Conservation (phyloP, 2,888 invertebrate species). For the Andrena bucephala region DNA sequence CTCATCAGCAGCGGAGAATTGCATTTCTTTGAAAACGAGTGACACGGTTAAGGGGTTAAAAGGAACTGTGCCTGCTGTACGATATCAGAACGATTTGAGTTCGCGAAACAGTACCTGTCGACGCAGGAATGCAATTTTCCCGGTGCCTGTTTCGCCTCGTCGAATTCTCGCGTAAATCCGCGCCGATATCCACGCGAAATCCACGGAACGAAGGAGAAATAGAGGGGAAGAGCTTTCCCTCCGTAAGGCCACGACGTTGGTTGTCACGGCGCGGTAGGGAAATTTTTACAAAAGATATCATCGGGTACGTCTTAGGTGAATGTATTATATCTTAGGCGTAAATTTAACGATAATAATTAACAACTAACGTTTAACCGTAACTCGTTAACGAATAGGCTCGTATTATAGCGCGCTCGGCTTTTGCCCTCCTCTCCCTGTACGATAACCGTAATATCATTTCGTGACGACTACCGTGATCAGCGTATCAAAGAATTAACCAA, state of each 20-base stretch:
- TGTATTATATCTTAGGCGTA: slow-evolving; percentile 81
- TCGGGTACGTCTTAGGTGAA: slow-evolving; percentile 81
- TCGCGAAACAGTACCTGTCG: slow-evolving; percentile 6
- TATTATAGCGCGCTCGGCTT: slow-evolving; percentile 63
- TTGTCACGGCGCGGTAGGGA: slow-evolving; percentile 61
- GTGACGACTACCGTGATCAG: too few relatives aligned
- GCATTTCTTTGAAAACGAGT: background rate
- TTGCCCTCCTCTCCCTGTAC: slow-evolving; percentile 32
- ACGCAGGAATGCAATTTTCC: slow-evolving; percentile 3
- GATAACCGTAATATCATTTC: background rate
- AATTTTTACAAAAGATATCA: slow-evolving; percentile 80
- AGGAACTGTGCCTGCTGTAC: background rate
- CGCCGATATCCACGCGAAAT: background rate
- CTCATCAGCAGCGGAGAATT: background rate
- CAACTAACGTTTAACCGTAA: slow-evolving; percentile 79
- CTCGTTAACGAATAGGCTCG: slow-evolving; percentile 72
- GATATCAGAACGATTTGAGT: background rate
- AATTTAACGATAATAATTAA: slow-evolving; percentile 81
- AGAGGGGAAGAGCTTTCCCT: slow-evolving; percentile 28
- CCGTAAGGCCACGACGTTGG: slow-evolving; percentile 33
- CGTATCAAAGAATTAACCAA: too few relatives aligned
- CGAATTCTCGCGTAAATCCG: slow-evolving; percentile 25
- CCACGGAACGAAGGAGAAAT: slow-evolving; percentile 14
- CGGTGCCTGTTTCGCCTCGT: slow-evolving; percentile 13
- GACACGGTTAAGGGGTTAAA: slow-evolving; percentile 27